A percentile compares a stretch with the other conserved stretches of the same genome.
Evolutionary conservation across 2,797 vertebrate species (phyloP).

Genomic region (Sebastes variabilis): DNA sequence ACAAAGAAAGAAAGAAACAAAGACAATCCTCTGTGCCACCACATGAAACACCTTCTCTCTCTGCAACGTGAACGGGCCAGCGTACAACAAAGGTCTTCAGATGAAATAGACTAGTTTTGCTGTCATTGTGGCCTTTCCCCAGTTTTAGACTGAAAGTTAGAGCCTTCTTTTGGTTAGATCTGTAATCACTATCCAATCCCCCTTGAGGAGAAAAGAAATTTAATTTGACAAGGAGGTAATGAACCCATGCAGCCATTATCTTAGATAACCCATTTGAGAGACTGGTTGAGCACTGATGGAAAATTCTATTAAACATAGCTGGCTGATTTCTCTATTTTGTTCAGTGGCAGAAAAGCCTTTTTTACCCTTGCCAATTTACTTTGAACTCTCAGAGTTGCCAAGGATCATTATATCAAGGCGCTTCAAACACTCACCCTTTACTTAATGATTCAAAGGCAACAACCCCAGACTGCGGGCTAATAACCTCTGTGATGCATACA

Average conservation of each 20-base stretch:
- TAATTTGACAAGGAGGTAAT: conserved; percentile 88
- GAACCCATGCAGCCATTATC: conserved; percentile 86
- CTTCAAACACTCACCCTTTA: conserved; percentile 81
- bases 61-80: conserved; percentile 34
- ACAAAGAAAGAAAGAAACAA: conserved; percentile 24
- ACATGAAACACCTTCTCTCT: conserved; percentile 20
- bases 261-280: conserved; percentile 85
- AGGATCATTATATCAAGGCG: conserved; percentile 84
- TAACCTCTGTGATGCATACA: conserved; percentile 71
- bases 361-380: conserved; percentile 83
- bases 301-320: conserved; percentile 88
- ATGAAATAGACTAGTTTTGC: conserved; percentile 58
- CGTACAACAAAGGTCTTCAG: conserved; percentile 39
- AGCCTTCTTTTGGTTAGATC: conserved; percentile 78
- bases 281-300: conserved; percentile 86
- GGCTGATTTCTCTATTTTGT: conserved; percentile 86
- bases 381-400: conserved; percentile 83
- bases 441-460: conserved; percentile 83
- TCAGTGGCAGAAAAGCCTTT: conserved; percentile 78
- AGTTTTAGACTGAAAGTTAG: conserved; percentile 67
- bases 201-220: conserved; percentile 83
- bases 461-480: conserved; percentile 75
- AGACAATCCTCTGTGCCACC: background rate
- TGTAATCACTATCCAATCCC: conserved; percentile 85
- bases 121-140: conserved; percentile 51